These are phyloP conservation scores for Dasysyrphus tricinctus DNA, from an alignment of 2,888 invertebrate genomes.

Conservation along the genomic window DNA sequence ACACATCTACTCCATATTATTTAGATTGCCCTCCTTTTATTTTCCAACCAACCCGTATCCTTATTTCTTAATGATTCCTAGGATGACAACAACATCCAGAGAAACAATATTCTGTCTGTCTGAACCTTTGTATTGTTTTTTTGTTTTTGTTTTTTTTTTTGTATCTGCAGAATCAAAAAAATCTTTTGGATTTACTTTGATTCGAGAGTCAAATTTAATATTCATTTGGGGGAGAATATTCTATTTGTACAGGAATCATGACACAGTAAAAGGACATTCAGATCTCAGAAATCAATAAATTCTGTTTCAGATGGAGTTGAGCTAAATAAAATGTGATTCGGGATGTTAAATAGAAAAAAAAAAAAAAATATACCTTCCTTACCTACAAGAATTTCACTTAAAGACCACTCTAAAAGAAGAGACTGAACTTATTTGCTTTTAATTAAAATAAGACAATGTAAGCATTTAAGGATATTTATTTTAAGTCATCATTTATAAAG, in stretches of 20 bases:
- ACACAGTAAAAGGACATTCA: slow-evolving; percentile 52
- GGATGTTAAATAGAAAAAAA: neutral
- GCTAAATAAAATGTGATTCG: slow-evolving; percentile 46
- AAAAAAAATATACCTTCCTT: neutral
- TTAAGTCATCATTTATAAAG: neutral
- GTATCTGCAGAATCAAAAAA: slow-evolving; percentile 15
- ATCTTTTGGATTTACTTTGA: slow-evolving; percentile 38
- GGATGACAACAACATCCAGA: slow-evolving; percentile 40
- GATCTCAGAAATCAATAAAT: slow-evolving; percentile 57
- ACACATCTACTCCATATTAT: neutral
- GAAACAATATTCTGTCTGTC: slow-evolving; percentile 65
- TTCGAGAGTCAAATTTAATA: slow-evolving; percentile 57
- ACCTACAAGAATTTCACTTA: neutral
- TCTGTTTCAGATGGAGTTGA: slow-evolving; percentile 33
- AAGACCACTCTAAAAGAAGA: neutral
- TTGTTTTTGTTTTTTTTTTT: neutral
- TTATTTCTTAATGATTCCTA: slow-evolving; percentile 62
- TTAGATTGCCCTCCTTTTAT: slow-evolving; percentile 30
- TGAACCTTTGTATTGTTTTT: slow-evolving; percentile 26
- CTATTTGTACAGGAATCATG: slow-evolving; percentile 23
- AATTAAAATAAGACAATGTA: slow-evolving; percentile 22
- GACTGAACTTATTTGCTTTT: slow-evolving; percentile 20
- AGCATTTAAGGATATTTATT: slow-evolving; percentile 4
- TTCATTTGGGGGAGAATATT: slow-evolving; percentile 47
- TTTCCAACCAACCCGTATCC: slow-evolving; percentile 22